A percentile compares a stretch with the other conserved stretches of the same genome.
phyloP scores from a whole-genome alignment of 2,113 vertebrate genomes.

The Zosterops pallidus region DNA sequence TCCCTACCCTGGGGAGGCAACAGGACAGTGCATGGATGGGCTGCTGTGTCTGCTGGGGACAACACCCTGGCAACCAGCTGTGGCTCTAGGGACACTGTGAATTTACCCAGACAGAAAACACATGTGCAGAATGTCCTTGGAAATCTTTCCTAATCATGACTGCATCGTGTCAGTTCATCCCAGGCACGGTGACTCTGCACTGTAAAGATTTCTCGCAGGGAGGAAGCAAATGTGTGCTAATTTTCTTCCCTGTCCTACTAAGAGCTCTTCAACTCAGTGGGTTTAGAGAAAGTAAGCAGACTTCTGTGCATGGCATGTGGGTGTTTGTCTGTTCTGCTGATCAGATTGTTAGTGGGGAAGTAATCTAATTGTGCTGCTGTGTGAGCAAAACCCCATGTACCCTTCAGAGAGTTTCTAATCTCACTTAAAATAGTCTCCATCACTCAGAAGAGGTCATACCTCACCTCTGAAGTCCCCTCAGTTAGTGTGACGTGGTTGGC shows the following conservation, averaged over 20 bases:
- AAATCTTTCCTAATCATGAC: neutral
- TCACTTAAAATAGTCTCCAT: neutral
- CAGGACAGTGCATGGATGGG: neutral
- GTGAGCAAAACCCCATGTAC: neutral
- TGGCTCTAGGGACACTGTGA: neutral
- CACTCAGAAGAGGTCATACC: neutral
- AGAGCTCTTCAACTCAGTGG: neutral
- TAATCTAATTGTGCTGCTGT: neutral
- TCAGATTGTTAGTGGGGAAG: neutral
- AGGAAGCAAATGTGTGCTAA: neutral
- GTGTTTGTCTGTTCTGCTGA: neutral
- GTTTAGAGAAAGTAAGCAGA: neutral
- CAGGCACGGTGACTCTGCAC: neutral
- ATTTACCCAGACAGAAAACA: neutral
- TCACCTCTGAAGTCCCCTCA: neutral
- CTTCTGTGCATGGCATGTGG: neutral
- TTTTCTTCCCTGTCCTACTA: neutral
- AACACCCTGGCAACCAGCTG: neutral
- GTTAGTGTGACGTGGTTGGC: neutral
- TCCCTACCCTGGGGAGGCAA: neutral
- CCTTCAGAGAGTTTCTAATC: neutral
- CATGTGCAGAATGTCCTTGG: neutral
- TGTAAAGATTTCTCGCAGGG: neutral
- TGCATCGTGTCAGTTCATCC: neutral
- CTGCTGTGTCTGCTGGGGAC: neutral